Percentiles rank a stretch among this genome's conserved stretches.
phyloP scores from a whole-genome alignment of 2,113 vertebrate genomes.

The Ariopsis seemanni region DNA sequence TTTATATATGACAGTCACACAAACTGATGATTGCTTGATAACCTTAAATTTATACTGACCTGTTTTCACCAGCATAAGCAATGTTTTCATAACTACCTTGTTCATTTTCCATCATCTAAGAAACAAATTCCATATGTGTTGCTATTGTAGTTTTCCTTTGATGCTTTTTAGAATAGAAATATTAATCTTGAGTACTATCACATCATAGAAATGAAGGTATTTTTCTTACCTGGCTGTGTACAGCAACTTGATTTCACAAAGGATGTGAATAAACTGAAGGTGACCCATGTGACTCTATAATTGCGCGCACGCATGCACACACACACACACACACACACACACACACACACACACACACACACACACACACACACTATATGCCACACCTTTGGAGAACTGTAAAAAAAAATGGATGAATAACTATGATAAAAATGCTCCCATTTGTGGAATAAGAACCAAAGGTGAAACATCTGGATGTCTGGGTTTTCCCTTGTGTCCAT shows the following conservation, averaged over 20 bases:
- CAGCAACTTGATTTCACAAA: neutral
- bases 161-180: neutral
- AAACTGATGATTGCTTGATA: neutral
- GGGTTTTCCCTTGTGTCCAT: neutral
- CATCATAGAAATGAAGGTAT: neutral
- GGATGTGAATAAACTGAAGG: neutral
- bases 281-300: neutral
- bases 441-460: neutral
- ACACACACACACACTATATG: neutral
- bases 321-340: no score
- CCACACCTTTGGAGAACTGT: neutral
- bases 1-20: neutral
- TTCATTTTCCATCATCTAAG: conserved; percentile 16
- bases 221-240: conserved; percentile 7
- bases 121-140: neutral
- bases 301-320: no score
- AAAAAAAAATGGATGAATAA: neutral
- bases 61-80: neutral
- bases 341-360: no score
- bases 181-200: neutral
- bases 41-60: neutral
- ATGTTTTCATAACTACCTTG: neutral
- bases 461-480: neutral
- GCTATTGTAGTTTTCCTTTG: no score
- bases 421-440: neutral